phyloP scores from a whole-genome alignment of 1,140 invertebrate species.

The Euwallacea similis region DNA sequence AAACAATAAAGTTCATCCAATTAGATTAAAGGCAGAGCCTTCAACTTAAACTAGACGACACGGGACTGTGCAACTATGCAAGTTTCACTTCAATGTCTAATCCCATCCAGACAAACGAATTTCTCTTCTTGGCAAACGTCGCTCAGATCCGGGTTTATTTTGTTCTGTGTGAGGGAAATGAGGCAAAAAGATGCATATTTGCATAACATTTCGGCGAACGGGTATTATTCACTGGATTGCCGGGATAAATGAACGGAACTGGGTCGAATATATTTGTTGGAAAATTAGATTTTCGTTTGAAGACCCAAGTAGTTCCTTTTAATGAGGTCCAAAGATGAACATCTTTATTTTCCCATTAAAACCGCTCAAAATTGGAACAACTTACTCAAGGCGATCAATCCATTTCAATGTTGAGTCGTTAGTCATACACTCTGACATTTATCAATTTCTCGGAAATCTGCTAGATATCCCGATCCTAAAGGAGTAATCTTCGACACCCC shows the following conservation, averaged over 20 bases:
- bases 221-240: constrained; percentile 4
- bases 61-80: constrained; percentile 31
- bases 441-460: too few species aligned
- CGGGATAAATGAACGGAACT: not conserved
- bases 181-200: constrained; percentile 29
- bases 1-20: constrained; percentile 38
- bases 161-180: constrained; percentile 22
- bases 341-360: not conserved
- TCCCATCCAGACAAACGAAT: constrained; percentile 32
- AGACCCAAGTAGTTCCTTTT: not conserved
- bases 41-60: constrained; percentile 34
- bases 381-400: too few species aligned
- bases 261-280: not conserved
- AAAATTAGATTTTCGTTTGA: constrained; percentile 2
- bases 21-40: constrained; percentile 34
- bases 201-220: constrained; percentile 11
- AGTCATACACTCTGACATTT: too few species aligned
- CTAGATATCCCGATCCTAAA: too few species aligned
- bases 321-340: not conserved
- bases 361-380: too few species aligned
- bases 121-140: constrained; percentile 25
- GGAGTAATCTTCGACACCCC: too few species aligned
- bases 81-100: constrained; percentile 27
- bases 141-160: constrained; percentile 28
- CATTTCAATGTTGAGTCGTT: too few species aligned